Evolutionary conservation across 1,140 invertebrate species (phyloP), one percentile per base, ranked within the genome.

Genomic region (Luehdorfia chinensis): DNA sequence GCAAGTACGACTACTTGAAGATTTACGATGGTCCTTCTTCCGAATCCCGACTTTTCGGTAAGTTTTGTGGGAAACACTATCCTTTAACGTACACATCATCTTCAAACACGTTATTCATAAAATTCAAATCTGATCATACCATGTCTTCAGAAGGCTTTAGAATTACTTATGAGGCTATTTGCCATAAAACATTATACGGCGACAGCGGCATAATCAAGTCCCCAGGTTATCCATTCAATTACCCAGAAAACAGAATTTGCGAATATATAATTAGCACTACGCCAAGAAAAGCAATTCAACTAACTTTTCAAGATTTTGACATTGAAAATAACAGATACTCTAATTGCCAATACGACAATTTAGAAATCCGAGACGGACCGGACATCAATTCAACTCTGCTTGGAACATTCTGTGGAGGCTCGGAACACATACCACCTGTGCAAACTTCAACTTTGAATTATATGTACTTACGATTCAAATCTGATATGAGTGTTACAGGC

Each of bases 151-250:
- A 75, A 32, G 92, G 92, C 4, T 96, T 96, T 71, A 78, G 70
- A 55, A 68, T 94, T 1, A 85, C 88, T 28, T 86, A 75, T 55
- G 62, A 84, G 58, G 57, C 79, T 91, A 87, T 91, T 31, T 97
- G 96, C 81, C 92, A 91, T 19, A 90, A 90, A 14, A 81, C 78
- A 18, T 92, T 90, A 64, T 85, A 83, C 1, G 88, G 88, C 1
- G 58, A 79, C 3, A 85, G 78, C 31, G 95, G 93, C 5, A 66
- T 88, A 0, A 80, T 97, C 2, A 79, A 80, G 25, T 94, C 94
- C 14, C 95, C 95, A 0, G 92, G 91, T 34, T 96, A 95, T 87
- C 96, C 96, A 0, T 87, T 90, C 4, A 73, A 71, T 31, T 96
- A 96, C 79, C 91, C 92, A 0, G 80, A 79, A 19, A 88, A 91